A percentile compares a stretch with the other conserved stretches of the same genome.
phyloP scores from a whole-genome alignment of 2,113 vertebrate genomes.

The Pseudonaja textilis region DNA sequence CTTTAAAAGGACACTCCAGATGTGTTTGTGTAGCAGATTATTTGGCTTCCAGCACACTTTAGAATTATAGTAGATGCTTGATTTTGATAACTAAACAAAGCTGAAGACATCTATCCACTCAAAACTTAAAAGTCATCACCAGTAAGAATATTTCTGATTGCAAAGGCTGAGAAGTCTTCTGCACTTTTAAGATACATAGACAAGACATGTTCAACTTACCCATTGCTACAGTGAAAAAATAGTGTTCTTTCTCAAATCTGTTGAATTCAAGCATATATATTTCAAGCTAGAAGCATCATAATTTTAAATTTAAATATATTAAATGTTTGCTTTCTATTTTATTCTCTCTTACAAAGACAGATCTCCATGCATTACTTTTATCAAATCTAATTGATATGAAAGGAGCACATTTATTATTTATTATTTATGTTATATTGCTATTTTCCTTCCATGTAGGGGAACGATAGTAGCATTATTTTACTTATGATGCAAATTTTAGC shows the following conservation, averaged over 20 bases:
- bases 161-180: neutral
- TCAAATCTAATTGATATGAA: neutral
- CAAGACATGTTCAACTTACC: neutral
- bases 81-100: neutral
- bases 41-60: neutral
- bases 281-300: neutral
- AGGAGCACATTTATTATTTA: neutral
- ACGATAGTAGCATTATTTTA: neutral
- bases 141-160: neutral
- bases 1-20: neutral
- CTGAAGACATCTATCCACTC: neutral
- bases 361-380: neutral
- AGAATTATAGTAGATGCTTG: neutral
- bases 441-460: neutral
- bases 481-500: neutral
- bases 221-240: neutral
- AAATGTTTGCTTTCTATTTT: neutral
- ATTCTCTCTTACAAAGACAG: neutral
- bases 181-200: neutral
- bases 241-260: neutral
- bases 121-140: neutral
- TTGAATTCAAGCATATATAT: neutral
- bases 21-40: slow-evolving; percentile 1
- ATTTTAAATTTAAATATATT: neutral
- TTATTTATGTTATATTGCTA: neutral